Evolutionary conservation across 2,888 invertebrate genomes (phyloP).

Genomic region (Congeria kusceri): DNA sequence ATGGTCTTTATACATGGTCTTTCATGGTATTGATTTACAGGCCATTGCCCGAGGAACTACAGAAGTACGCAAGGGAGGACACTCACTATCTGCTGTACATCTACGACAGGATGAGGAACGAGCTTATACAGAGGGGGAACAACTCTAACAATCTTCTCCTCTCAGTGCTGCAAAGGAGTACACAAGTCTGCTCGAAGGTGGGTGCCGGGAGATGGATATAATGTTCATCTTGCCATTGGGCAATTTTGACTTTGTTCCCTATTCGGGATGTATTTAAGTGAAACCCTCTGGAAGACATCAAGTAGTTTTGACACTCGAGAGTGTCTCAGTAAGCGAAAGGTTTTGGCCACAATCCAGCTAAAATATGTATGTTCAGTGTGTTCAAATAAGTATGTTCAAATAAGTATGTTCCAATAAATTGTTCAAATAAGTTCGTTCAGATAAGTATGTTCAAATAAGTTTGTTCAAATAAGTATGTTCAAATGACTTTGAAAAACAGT

Average conservation of each 20-base stretch:
- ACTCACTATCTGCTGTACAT: conserved; percentile 97
- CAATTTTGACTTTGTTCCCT: too few species aligned
- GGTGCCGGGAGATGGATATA: conserved; percentile 47
- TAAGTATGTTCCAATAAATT: too few species aligned
- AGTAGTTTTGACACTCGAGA: not conserved
- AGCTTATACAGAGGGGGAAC: conserved; percentile 89
- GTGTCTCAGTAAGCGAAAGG: too few species aligned
- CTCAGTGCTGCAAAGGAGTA: conserved; percentile 91
- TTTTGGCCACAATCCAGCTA: too few species aligned
- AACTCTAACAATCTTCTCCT: conserved; percentile 89
- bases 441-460: too few species aligned
- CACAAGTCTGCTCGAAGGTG: conserved; percentile 90
- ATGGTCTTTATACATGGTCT: not conserved
- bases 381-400: too few species aligned
- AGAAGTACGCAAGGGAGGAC: conserved; percentile 95
- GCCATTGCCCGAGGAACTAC: conserved; percentile 93
- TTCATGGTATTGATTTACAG: conserved; percentile 86
- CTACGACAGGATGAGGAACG: conserved; percentile 92
- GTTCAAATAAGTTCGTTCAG: too few species aligned
- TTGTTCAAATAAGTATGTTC: too few species aligned
- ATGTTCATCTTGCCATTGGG: too few species aligned
- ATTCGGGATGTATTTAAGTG: too few species aligned
- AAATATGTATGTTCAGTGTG: too few species aligned
- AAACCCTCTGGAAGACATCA: not conserved
- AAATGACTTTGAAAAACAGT: too few species aligned